A percentile compares a stretch with the other conserved stretches of the same genome.
phyloP scores from a whole-genome alignment of 2,888 invertebrate genomes.

The Camptogramma bilineatum region DNA sequence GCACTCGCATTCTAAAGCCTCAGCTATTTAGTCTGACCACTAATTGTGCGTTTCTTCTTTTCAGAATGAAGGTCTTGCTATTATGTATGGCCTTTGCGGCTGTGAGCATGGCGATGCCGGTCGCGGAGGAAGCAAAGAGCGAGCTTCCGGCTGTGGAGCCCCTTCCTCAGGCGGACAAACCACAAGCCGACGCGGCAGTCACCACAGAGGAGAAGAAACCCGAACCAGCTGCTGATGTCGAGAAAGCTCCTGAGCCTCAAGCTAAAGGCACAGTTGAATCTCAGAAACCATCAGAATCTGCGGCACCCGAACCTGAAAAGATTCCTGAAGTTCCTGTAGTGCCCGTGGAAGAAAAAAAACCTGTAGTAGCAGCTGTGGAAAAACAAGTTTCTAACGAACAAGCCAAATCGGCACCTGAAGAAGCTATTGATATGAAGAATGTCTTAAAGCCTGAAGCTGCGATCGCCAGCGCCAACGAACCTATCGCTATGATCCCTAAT shows the following conservation, averaged over 20 bases:
- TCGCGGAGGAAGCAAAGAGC: conserved; percentile 77
- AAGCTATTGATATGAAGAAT: conserved; percentile 23
- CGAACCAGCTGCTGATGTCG: conserved; percentile 50
- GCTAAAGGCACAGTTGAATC: conserved; percentile 51
- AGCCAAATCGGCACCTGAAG: conserved; percentile 31
- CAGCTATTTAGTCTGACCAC: conserved; percentile 60
- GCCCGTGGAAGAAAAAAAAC: conserved; percentile 48
- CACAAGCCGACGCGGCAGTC: conserved; percentile 54
- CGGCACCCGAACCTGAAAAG: conserved; percentile 55
- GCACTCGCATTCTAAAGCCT: conserved; percentile 60
- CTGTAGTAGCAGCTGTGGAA: conserved; percentile 38
- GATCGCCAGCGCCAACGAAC: conserved; percentile 20
- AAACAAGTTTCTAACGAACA: conserved; percentile 39
- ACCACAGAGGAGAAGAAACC: conserved; percentile 55
- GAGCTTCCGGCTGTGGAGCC: conserved; percentile 51
- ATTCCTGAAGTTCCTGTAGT: conserved; percentile 49
- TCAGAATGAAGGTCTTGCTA: conserved; percentile 88
- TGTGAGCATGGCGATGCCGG: conserved; percentile 86
- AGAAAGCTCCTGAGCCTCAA: conserved; percentile 48
- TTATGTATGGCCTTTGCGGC: conserved; percentile 85
- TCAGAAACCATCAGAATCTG: conserved; percentile 46
- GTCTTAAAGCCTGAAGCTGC: conserved; percentile 18
- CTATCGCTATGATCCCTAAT: conserved; percentile 15
- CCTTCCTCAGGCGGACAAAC: conserved; percentile 50
- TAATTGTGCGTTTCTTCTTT: conserved; percentile 69